Evolutionary conservation across 1,140 invertebrate genomes (phyloP).

Genomic region (Carcinoscorpius rotundicauda): DNA sequence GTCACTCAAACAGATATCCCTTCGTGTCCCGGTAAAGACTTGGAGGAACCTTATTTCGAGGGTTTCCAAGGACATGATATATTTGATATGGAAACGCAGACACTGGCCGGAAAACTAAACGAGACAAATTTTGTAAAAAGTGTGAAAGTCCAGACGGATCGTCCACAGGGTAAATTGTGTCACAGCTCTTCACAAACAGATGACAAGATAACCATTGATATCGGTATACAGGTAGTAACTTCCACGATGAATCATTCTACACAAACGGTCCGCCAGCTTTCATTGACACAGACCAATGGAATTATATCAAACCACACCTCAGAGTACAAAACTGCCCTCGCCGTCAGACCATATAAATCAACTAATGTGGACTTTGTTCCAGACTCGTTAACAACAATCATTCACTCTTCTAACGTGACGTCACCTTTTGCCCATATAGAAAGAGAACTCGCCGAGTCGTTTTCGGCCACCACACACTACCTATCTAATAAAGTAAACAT

Average conservation of each 20-base stretch:
- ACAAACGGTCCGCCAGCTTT: neutral
- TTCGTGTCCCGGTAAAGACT: slow-evolving; percentile 12
- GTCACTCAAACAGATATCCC: slow-evolving; percentile 16
- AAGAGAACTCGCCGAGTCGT: slow-evolving; percentile 17
- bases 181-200: slow-evolving; percentile 10
- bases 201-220: slow-evolving; percentile 20
- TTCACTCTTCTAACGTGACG: slow-evolving; percentile 21
- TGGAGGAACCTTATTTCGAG: slow-evolving; percentile 9
- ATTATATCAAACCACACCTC: too few relatives aligned
- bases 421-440: slow-evolving; percentile 25
- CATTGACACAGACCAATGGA: too few relatives aligned
- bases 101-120: slow-evolving; percentile 1
- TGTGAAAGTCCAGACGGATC: slow-evolving; percentile 18
- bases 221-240: slow-evolving; percentile 18
- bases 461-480: too few relatives aligned
- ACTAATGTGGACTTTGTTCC: slow-evolving; percentile 23
- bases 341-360: neutral
- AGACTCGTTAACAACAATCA: slow-evolving; percentile 22
- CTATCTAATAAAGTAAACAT: slow-evolving; percentile 5
- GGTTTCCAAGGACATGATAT: slow-evolving; percentile 16
- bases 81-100: slow-evolving; percentile 18
- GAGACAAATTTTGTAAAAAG: slow-evolving; percentile 18
- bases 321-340: too few relatives aligned
- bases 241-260: slow-evolving; percentile 15
- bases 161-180: slow-evolving; percentile 7